Conservation (phyloP, 2,113 vertebrate genomes). For the Morone chrysops region DNA sequence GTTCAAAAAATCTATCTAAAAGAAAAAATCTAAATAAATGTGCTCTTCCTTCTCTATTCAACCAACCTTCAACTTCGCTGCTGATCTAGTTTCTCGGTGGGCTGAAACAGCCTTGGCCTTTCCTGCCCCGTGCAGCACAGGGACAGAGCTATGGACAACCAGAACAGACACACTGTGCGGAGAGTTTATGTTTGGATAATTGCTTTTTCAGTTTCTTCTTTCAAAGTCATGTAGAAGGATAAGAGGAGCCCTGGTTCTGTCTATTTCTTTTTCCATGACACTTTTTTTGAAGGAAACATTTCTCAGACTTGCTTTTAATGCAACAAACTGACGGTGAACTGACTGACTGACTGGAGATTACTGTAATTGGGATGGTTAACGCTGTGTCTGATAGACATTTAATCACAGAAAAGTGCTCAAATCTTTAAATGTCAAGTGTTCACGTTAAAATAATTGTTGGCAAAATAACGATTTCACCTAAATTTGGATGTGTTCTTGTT, state of each 20-base stretch:
- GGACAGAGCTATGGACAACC: conserved; percentile 6
- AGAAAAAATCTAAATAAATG: no score
- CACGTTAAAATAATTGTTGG: background rate
- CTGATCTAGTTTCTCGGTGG: conserved; percentile 38
- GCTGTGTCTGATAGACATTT: conserved; percentile 8
- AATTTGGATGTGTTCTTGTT: background rate
- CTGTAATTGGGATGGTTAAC: background rate
- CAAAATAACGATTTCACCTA: background rate
- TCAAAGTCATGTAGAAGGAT: background rate
- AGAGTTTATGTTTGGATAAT: conserved; percentile 28
- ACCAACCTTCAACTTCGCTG: conserved; percentile 34
- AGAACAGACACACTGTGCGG: conserved; percentile 15
- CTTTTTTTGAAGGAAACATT: conserved; percentile 14
- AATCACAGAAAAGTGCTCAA: background rate
- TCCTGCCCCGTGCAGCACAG: conserved; percentile 10
- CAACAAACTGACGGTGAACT: background rate
- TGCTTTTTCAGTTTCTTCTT: conserved; percentile 47
- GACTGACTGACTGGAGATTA: background rate
- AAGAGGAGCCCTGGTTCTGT: conserved; percentile 8
- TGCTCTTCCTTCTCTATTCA: conserved; percentile 23
- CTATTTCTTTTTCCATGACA: background rate
- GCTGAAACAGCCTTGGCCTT: conserved; percentile 42
- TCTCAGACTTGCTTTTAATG: conserved; percentile 11
- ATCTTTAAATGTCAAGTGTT: background rate
- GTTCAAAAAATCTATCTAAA: background rate